These are phyloP conservation scores for Chrosomus eos DNA, from an alignment of 2,797 vertebrate genomes.

Conservation along the genomic window DNA sequence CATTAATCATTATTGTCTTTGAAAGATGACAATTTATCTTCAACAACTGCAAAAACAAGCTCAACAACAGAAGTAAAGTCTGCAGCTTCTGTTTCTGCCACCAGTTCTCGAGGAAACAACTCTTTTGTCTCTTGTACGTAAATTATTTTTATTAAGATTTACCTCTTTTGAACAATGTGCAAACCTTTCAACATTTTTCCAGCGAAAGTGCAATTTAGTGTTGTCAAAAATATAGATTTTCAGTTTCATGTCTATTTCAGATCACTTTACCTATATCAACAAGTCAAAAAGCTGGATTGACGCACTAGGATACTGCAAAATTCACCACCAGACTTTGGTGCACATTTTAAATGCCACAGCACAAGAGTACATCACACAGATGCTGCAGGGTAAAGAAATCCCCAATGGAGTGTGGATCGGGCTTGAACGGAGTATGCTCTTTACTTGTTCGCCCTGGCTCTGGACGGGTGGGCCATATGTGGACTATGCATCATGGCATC, in stretches of 20 bases:
- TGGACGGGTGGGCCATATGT: conserved; percentile 31
- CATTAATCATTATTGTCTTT: too few species aligned
- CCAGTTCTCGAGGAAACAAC: background rate
- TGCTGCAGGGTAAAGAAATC: conserved; percentile 5
- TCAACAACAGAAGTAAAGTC: too few species aligned
- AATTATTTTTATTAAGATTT: too few species aligned
- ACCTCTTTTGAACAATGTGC: background rate
- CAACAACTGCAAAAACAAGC: too few species aligned
- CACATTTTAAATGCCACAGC: conserved; percentile 16
- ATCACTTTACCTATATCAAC: background rate
- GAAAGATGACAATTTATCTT: too few species aligned
- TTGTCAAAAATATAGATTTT: background rate
- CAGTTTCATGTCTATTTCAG: background rate
- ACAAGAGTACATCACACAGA: conserved; percentile 11
- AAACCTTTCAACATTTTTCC: background rate
- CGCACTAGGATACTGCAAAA: conserved; percentile 1
- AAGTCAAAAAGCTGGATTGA: conserved; percentile 29
- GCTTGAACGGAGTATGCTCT: conserved; percentile 36
- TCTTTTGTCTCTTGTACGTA: background rate
- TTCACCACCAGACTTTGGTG: conserved; percentile 14
- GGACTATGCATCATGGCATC: conserved; percentile 5
- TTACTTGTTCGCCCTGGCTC: conserved; percentile 16
- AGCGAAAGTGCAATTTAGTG: background rate
- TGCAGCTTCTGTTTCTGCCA: too few species aligned
- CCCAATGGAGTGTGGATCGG: conserved; percentile 34